phyloP scores from a whole-genome alignment of 1,140 invertebrate genomes.

The Drosophila nasuta region DNA sequence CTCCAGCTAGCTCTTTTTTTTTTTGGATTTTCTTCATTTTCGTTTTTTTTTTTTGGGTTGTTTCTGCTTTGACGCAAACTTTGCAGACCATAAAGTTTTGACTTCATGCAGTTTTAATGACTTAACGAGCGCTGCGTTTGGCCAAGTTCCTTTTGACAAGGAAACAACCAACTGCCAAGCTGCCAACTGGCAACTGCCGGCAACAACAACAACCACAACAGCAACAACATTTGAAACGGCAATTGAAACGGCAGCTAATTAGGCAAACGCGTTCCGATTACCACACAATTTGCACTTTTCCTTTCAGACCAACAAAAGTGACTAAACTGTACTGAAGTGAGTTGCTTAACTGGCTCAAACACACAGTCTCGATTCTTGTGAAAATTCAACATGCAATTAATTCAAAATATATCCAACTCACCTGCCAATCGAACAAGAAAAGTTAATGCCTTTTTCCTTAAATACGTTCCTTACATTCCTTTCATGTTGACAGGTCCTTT shows the following conservation, averaged over 20 bases:
- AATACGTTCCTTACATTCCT: not conserved
- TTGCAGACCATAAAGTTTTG: conserved; percentile 83
- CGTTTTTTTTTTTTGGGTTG: conserved; percentile 38
- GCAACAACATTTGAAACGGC: not conserved
- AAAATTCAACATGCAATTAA: not conserved
- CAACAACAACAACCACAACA: not conserved
- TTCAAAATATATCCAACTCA: conserved; percentile 9
- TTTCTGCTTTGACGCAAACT: conserved; percentile 77
- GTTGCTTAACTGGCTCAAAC: not conserved
- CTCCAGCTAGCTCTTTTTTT: conserved; percentile 28
- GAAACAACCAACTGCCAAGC: conserved; percentile 36
- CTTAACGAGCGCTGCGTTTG: conserved; percentile 75
- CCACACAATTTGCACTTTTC: conserved; percentile 71
- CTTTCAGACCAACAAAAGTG: conserved; percentile 28
- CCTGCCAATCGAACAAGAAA: not conserved
- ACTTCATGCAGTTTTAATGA: conserved; percentile 83
- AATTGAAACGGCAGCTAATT: conserved; percentile 69
- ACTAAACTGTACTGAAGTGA: not conserved
- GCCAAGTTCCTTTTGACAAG: conserved; percentile 49
- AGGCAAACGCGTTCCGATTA: conserved; percentile 73
- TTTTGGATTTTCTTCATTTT: conserved; percentile 43
- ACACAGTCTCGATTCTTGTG: not conserved
- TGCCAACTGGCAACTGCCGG: not conserved
- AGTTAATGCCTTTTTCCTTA: not conserved
- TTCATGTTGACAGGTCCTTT: too few species aligned